These are phyloP conservation scores for Nomada goodeniana DNA, from an alignment of 2,888 invertebrate species.

Conservation along the genomic window DNA sequence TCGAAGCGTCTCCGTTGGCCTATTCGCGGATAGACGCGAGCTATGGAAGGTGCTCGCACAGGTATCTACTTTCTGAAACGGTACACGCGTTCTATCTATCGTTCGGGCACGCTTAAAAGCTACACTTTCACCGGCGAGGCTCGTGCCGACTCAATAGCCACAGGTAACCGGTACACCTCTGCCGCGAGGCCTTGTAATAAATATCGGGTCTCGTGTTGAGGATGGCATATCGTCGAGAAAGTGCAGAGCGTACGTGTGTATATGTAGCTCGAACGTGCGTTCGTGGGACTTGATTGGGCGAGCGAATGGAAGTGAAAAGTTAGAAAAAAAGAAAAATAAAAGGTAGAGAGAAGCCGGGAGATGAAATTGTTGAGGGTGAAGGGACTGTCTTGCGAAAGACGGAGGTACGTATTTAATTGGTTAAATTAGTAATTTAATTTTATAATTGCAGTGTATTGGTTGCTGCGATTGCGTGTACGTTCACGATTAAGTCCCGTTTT, in stretches of 20 bases:
- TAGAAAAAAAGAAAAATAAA: too few species aligned
- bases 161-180: constrained; percentile 3
- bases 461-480: too few species aligned
- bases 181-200: constrained; percentile 41
- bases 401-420: too few species aligned
- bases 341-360: too few species aligned
- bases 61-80: constrained; percentile 50
- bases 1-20: constrained; percentile 4
- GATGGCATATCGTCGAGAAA: constrained; percentile 27
- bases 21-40: background rate
- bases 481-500: too few species aligned
- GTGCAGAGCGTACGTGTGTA: background rate
- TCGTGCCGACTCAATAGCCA: constrained; percentile 26
- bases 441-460: too few species aligned
- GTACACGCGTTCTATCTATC: constrained; percentile 14
- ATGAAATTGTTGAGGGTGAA: too few species aligned
- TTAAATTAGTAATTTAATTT: too few species aligned
- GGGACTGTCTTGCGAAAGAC: too few species aligned
- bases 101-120: constrained; percentile 3
- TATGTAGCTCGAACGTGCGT: too few species aligned
- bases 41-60: constrained; percentile 35
- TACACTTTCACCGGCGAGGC: constrained; percentile 45
- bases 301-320: too few species aligned
- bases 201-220: constrained; percentile 35
- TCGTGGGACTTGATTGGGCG: too few species aligned